Conservation (phyloP, 2,888 invertebrate species). For the Melanargia galathea region DNA sequence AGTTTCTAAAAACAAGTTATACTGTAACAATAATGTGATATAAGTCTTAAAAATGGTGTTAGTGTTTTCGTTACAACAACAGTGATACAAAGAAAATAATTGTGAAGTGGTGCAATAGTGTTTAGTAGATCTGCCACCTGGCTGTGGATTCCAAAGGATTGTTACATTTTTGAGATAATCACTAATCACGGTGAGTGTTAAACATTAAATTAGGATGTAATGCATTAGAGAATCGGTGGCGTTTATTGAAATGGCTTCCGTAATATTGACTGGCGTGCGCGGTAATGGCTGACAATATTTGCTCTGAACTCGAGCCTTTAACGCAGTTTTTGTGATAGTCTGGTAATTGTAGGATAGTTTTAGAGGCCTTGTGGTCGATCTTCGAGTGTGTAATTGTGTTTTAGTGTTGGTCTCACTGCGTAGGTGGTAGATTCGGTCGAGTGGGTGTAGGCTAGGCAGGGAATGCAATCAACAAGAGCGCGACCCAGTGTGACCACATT, state of each 20-base stretch:
- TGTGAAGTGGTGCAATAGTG: constrained; percentile 78
- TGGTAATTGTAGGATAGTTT: constrained; percentile 24
- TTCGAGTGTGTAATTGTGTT: constrained; percentile 36
- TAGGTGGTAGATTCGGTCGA: constrained; percentile 60
- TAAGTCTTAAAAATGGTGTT: constrained; percentile 70
- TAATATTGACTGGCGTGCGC: constrained; percentile 79
- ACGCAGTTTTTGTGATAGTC: constrained; percentile 45
- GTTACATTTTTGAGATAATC: constrained; percentile 62
- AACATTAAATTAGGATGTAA: constrained; percentile 42
- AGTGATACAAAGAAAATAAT: constrained; percentile 65
- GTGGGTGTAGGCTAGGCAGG: constrained; percentile 59
- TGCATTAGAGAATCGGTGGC: constrained; percentile 60
- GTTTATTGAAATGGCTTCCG: constrained; percentile 77
- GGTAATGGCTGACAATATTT: constrained; percentile 79
- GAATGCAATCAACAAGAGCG: constrained; percentile 60
- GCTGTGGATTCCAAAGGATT: constrained; percentile 77
- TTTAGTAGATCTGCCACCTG: constrained; percentile 54
- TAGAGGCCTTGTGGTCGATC: constrained; percentile 33
- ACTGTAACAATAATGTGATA: constrained; percentile 73
- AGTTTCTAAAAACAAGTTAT: constrained; percentile 62
- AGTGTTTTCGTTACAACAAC: constrained; percentile 64
- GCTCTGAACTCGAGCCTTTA: constrained; percentile 54
- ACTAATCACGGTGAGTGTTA: constrained; percentile 64
- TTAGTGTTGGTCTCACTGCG: constrained; percentile 54
- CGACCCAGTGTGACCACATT: too few species aligned